Evolutionary conservation across 2,888 invertebrate species (phyloP).

Genomic region (Fabriciana adippe): DNA sequence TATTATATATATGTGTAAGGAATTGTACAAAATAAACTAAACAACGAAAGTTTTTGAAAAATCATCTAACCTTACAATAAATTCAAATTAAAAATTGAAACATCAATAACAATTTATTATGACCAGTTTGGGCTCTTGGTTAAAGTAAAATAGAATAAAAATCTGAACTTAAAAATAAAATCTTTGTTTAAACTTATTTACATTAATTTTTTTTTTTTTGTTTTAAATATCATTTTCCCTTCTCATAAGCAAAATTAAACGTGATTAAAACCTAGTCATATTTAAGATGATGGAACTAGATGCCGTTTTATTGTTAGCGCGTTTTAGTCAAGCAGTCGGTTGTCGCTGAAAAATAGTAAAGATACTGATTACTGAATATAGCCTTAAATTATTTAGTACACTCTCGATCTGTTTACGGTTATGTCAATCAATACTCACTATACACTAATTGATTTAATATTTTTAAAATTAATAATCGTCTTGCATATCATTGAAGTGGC

Average conservation of each 20-base stretch:
- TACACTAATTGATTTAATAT: conserved; percentile 18
- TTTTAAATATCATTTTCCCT: conserved; percentile 4
- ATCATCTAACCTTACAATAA: background rate
- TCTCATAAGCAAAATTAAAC: conserved; percentile 22
- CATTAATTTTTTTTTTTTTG: background rate
- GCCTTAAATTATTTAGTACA: conserved; percentile 5
- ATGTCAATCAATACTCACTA: conserved; percentile 19
- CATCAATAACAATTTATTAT: too few species aligned
- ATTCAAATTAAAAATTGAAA: too few species aligned
- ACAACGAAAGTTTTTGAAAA: conserved; percentile 10
- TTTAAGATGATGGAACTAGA: conserved; percentile 37
- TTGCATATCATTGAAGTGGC: conserved; percentile 32
- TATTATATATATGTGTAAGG: background rate
- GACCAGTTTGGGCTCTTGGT: too few species aligned
- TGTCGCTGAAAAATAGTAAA: conserved; percentile 13
- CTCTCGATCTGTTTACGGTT: background rate
- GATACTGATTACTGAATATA: background rate
- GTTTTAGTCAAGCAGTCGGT: conserved; percentile 16
- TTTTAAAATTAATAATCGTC: conserved; percentile 17
- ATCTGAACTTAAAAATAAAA: too few species aligned
- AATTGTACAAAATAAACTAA: conserved; percentile 15
- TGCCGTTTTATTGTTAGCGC: conserved; percentile 11
- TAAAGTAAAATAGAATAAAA: too few species aligned
- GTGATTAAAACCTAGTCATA: conserved; percentile 46
- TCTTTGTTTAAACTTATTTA: background rate